A percentile compares a stretch with the other conserved stretches of the same genome.
phyloP scores from a whole-genome alignment of 2,113 vertebrate genomes.

The Machaerirhynchus nigripectus region DNA sequence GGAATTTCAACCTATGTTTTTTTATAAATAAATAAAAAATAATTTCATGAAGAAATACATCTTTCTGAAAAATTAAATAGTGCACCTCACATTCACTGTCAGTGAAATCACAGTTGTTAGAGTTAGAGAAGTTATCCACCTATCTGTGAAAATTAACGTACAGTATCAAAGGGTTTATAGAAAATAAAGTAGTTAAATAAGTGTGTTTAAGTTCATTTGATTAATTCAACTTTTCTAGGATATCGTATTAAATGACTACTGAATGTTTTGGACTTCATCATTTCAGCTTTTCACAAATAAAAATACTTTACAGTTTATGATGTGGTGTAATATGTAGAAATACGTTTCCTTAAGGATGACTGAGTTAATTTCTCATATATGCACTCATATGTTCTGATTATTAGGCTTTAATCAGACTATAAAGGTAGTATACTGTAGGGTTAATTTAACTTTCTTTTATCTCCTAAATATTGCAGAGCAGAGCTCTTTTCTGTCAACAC shows the following conservation, averaged over 20 bases:
- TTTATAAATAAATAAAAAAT: not conserved
- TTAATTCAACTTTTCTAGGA: not conserved
- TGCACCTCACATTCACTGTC: not conserved
- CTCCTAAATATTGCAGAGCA: not conserved
- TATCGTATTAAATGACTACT: not conserved
- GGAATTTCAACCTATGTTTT: not conserved
- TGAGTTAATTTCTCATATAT: not conserved
- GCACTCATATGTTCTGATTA: not conserved
- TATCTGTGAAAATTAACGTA: not conserved
- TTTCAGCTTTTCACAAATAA: not conserved
- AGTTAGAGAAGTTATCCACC: not conserved
- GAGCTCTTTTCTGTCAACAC: not conserved
- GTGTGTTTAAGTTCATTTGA: not conserved
- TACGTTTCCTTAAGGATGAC: not conserved
- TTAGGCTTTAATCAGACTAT: not conserved
- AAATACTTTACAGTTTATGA: not conserved
- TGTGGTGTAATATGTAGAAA: not conserved
- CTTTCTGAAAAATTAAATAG: not conserved
- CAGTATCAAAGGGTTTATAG: not conserved
- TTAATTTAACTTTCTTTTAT: conserved; percentile 3
- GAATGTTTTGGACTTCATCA: not conserved
- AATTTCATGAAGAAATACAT: not conserved
- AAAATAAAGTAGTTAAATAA: not conserved
- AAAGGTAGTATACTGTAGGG: not conserved
- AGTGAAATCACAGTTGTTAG: not conserved